Base-by-base conservation (phyloP, 2,888 invertebrate species). In the Drosophila anceps region DNA sequence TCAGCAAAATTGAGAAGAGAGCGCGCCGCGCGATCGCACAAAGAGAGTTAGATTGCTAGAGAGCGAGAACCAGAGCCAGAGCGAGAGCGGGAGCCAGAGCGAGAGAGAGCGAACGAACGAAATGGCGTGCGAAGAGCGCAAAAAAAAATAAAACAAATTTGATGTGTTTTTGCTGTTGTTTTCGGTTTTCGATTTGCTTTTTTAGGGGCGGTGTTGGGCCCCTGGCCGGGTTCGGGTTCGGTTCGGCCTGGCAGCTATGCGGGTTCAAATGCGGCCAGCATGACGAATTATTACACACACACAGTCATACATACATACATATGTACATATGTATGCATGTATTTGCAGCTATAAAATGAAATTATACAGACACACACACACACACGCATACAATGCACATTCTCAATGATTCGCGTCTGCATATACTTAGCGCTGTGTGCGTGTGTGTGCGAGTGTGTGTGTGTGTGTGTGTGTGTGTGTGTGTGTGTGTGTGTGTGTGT, bases 211-310 rank as follows among this genome's bases (percentile, higher is more conserved):
- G 83, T 74, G 73, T 78, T 82, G 81, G 79, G 81, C 81, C 71
- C 65, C 71, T 65, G 73, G 77, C 76, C 69, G 73, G 67, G 71
- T 66, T 64, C 76, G 73, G 68, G 54, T 58, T 63, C 41, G 77
- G 73, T 63, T 65, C 78, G 71, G 73, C 70, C 78, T 60, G 73
- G 59, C 77, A 75, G 78, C 81, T 84, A 84, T 84, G 88, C 84
- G 84, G 84, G 84, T 85, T 84, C 84, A 84, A 84, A 87, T 75
- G 88, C 84, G 88, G 84, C 86, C 88, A 85, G 84, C 84, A 88
- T 85, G 86, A 85, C 88, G 88, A 85, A 85, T 85, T 85, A 85
- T 85, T 88, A 85, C 73, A 84, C 81, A 82, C 84, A 80, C 63
- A 78, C 35, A 53, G 41, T 64, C 37, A 55, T 53, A 58, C n/a